Conservation (phyloP, 2,113 vertebrate genomes). For the Neomonachus schauinslandi region DNA sequence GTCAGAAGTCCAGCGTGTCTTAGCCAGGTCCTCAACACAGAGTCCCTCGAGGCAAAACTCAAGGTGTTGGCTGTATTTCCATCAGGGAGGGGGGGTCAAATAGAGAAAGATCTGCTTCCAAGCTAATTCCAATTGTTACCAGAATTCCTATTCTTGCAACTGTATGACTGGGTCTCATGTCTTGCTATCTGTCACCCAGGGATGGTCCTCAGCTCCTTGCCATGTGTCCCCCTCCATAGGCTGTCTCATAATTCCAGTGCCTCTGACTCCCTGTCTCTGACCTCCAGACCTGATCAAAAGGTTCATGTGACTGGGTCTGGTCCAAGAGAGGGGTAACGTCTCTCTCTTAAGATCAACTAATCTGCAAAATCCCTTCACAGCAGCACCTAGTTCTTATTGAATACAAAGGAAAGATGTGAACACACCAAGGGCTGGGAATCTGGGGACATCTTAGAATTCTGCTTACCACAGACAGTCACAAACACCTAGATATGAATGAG, state of each 20-base stretch:
- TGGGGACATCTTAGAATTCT: background rate
- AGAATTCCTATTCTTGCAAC: background rate
- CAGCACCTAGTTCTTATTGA: background rate
- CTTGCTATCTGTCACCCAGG: background rate
- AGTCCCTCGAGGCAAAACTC: background rate
- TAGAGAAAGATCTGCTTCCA: background rate
- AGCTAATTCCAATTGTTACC: background rate
- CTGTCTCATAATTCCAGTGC: background rate
- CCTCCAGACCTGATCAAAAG: background rate
- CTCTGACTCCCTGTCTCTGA: background rate
- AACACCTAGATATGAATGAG: background rate
- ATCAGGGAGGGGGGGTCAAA: background rate
- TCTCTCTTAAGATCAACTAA: background rate
- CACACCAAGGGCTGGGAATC: background rate
- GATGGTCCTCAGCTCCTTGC: too few species aligned
- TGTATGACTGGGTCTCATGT: background rate
- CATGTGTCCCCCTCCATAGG: background rate
- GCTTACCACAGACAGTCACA: background rate
- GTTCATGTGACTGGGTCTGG: background rate
- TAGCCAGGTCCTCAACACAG: background rate
- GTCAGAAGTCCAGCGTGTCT: background rate
- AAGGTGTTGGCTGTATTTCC: background rate
- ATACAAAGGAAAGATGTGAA: background rate
- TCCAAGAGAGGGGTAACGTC: background rate
- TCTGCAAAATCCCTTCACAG: background rate